Conservation (phyloP, 1,140 invertebrate species). For the Pseudomyrmex dendroicus region DNA sequence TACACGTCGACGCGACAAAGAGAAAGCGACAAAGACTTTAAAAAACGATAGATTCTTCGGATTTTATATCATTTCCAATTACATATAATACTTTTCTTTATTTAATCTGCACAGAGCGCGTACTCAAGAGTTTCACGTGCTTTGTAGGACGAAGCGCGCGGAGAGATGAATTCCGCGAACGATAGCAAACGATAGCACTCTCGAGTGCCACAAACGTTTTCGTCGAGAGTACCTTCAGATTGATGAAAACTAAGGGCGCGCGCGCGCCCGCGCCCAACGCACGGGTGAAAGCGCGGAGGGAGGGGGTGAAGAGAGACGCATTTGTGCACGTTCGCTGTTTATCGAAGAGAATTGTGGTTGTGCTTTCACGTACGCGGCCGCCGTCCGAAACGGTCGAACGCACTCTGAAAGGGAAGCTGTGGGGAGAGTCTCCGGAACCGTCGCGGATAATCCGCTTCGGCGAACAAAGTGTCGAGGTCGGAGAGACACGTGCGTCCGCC, state of each 20-base stretch:
- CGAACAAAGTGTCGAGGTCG: constrained; percentile 60
- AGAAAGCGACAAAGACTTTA: neutral
- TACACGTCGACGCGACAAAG: neutral
- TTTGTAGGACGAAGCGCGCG: no score
- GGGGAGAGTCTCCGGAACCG: constrained; percentile 2
- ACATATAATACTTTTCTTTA: neutral
- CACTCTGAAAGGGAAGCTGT: constrained; percentile 48
- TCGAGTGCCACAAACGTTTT: constrained; percentile 20
- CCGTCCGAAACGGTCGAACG: constrained; percentile 54
- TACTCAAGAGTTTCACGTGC: no score
- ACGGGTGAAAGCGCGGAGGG: neutral
- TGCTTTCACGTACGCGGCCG: constrained; percentile 51
- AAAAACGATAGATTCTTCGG: neutral
- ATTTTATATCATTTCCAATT: neutral
- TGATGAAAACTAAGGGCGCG: constrained; percentile 47
- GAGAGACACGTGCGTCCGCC: constrained; percentile 41
- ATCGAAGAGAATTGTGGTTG: constrained; percentile 60
- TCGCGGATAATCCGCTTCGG: constrained; percentile 57
- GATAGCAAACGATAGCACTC: constrained; percentile 41
- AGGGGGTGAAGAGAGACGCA: constrained; percentile 38
- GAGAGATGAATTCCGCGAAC: constrained; percentile 17
- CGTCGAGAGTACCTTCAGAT: constrained; percentile 35
- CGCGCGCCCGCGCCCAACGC: neutral
- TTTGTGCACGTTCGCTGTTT: constrained; percentile 47
- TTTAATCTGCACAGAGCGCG: neutral